Base-by-base conservation (phyloP, 2,113 vertebrate genomes). In the Osmerus eperlanus region DNA sequence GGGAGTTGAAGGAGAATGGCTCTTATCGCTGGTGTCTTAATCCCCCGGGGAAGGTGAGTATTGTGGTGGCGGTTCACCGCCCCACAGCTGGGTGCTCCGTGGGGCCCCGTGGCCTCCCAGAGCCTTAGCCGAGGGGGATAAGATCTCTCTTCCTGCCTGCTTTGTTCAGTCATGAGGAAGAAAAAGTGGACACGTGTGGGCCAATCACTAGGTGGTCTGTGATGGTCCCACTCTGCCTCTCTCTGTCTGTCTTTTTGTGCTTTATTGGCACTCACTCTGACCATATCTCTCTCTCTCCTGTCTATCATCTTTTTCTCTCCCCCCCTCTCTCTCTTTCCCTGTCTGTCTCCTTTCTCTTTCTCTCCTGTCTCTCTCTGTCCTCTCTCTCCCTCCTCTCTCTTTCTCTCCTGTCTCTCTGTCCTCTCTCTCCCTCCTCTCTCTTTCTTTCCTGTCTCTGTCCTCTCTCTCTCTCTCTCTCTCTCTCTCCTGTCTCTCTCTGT, bases 11-110 rank as follows among this genome's bases (percentile, higher is more conserved):
- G 6, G 58, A 29, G 52, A n/a, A 55, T 68, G 63, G 78, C 70
- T 80, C 71, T 77, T 79, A 84, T 86, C 80, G 65, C 11, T 51
- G 51, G 18, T 51, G 65, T 75, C 72, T 76, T 79, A 72, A 87
- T 83, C 79, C 78, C 64, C 23, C 6, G 19, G 58, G 63, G 78
- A 79, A 76, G 16, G 65, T 72, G 68, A 76, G 72, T 67, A 70
- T 18, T 25, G 67, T 29, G 28, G 19, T 53, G 54, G 59, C 14
- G 65, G 56, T 70, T 73, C 32, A 67, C 58, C 6, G 73, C 47
- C 58, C 73, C 13, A 7, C 29, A 36, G 65, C 62, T 63, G 67
- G 41, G 41, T 2, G 25, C 25, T 25, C 25, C 25, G 1, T 25
- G 25, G 25, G 41, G 41, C 41, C 9, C 41, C 41, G 9, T 47